Conservation (phyloP, 2,888 invertebrate species). For the Plebejus argus region DNA sequence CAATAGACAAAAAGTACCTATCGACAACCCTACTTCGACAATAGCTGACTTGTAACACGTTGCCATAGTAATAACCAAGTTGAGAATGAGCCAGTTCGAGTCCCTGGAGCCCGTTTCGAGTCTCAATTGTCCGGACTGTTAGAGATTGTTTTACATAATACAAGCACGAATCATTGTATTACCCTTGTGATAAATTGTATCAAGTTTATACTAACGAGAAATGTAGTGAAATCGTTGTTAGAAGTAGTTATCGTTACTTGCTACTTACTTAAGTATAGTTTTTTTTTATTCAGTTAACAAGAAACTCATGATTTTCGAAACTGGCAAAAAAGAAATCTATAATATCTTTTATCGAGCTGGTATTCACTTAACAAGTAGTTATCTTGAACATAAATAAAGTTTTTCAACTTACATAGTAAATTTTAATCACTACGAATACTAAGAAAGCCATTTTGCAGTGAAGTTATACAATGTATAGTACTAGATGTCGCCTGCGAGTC, state of each 20-base stretch:
- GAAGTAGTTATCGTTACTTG: too few relatives aligned
- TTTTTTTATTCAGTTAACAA: too few relatives aligned
- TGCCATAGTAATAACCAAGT: constrained; percentile 25
- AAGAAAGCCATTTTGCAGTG: too few relatives aligned
- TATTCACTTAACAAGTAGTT: too few relatives aligned
- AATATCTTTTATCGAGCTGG: too few relatives aligned
- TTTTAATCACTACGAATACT: too few relatives aligned
- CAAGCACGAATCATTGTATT: constrained; percentile 4
- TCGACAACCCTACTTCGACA: constrained; percentile 16
- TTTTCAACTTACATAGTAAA: too few relatives aligned
- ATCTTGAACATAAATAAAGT: too few relatives aligned
- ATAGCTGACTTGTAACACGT: constrained; percentile 23
- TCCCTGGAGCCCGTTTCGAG: constrained; percentile 37
- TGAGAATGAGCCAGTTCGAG: constrained; percentile 38
- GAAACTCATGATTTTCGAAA: too few relatives aligned
- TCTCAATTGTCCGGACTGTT: constrained; percentile 38
- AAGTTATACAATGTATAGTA: too few relatives aligned
- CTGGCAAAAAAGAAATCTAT: not conserved
- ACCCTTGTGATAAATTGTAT: not conserved
- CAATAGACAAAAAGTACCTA: not conserved
- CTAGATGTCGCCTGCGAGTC: too few relatives aligned
- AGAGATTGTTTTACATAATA: constrained; percentile 23
- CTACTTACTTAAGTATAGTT: too few relatives aligned
- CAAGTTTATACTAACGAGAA: not conserved
- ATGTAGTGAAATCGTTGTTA: not conserved